A percentile compares a stretch with the other conserved stretches of the same genome.
phyloP scores from a whole-genome alignment of 2,888 invertebrate species.

The Candidula unifasciata region DNA sequence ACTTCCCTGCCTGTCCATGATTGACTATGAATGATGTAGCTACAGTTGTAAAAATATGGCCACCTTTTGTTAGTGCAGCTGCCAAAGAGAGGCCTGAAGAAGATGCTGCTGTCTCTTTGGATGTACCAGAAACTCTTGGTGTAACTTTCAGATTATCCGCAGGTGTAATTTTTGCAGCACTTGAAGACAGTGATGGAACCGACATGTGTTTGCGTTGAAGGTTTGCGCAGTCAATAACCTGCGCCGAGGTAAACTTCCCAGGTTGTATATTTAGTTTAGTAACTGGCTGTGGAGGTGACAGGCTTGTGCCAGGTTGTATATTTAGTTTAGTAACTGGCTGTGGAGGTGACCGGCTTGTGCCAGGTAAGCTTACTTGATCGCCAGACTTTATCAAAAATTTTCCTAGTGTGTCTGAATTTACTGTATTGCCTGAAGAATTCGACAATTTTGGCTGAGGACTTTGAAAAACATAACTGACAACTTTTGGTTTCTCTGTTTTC shows the following conservation, averaged over 20 bases:
- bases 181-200: neutral
- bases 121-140: neutral
- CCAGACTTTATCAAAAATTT: constrained; percentile 26
- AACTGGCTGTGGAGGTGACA: neutral
- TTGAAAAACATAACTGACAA: constrained; percentile 1
- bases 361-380: constrained; percentile 2
- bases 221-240: neutral
- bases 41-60: neutral
- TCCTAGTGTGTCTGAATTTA: neutral
- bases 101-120: constrained; percentile 19
- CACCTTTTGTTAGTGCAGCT: neutral
- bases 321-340: neutral
- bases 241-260: neutral
- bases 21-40: constrained; percentile 23
- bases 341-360: neutral
- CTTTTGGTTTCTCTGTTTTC: neutral
- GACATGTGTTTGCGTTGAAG: neutral
- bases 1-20: constrained; percentile 29
- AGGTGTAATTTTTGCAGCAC: neutral
- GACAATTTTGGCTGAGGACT: neutral
- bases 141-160: neutral
- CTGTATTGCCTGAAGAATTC: neutral
- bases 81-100: neutral
- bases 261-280: neutral
- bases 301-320: neutral